Base-by-base conservation (phyloP, 2,797 vertebrate species). In the Oreochromis mossambicus region DNA sequence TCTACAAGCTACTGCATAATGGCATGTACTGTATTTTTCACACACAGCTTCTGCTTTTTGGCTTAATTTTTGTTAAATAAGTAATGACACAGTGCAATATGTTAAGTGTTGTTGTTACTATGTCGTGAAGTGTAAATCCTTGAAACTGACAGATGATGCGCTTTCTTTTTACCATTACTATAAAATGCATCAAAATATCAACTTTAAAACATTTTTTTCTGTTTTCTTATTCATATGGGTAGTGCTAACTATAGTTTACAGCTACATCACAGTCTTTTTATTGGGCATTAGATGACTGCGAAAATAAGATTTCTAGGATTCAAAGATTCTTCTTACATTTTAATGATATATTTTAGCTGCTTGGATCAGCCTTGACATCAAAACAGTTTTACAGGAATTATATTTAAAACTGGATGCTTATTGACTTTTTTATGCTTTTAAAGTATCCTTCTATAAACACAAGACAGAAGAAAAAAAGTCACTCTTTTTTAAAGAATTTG, bases 131-230 rank as follows among this genome's bases (percentile, higher is more conserved):
- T 63, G 58, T 36, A 63, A 38, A 63, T 36, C 6, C 19, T 63
- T 36, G 19, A n/a, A 63, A 36, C 17, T 63, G 58, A 63, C 6
- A 36, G 32, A 63, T 7, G 32, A 36, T 36, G 32, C 6, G 1
- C 34, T 61, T 61, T 36, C 2, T n/a, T 61, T 61, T 36, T 61
- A 61, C 32, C 6, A 7, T n/a, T 7, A 63, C 17, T 38, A 41
- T 66, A 41, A 66, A 21, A 24, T 66, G n/a, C 34, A 41, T 38
- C 36, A 21, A 43, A 43, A 21, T 14, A 41, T 68, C 36, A 24
- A 10, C n/a, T 43, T 43, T 10, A 24, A 14, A 43, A 43, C 5
- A 8, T 24, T 21, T 24, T 8, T 10, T 1, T 0, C 1, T 5
- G 12, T 15, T 24, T 43, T 68, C n/a, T 43, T 24, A 68, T 68